Evolutionary conservation across 1,140 invertebrate species (phyloP).

Genomic region (Apis laboriosa): DNA sequence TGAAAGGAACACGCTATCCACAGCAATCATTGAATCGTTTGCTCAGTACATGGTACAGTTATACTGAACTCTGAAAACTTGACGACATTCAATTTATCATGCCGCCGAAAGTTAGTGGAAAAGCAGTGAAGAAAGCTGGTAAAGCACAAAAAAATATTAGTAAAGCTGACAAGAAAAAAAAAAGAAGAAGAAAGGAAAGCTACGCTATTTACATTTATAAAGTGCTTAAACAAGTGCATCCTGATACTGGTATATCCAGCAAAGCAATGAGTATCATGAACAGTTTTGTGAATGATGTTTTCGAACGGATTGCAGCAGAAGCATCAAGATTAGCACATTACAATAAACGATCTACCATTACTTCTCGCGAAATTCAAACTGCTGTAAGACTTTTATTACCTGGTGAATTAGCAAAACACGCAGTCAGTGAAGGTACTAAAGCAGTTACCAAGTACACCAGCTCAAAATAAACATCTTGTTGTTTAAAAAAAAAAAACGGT

Average conservation of each 20-base stretch:
- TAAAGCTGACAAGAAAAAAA: slow-evolving; percentile 81
- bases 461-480: slow-evolving; percentile 76
- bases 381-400: slow-evolving; percentile 82
- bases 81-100: slow-evolving; percentile 51
- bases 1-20: neutral
- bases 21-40: slow-evolving; percentile 8
- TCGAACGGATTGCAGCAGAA: slow-evolving; percentile 86
- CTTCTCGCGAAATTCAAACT: slow-evolving; percentile 57
- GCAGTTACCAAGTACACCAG: slow-evolving; percentile 83
- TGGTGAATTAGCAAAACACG: slow-evolving; percentile 83
- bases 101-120: slow-evolving; percentile 77
- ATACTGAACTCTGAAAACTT: too few species aligned
- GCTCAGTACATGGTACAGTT: neutral
- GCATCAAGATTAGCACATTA: slow-evolving; percentile 86
- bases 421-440: slow-evolving; percentile 83
- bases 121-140: slow-evolving; percentile 79
- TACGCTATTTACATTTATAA: slow-evolving; percentile 89
- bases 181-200: slow-evolving; percentile 83
- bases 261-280: slow-evolving; percentile 85
- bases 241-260: slow-evolving; percentile 85
- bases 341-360: slow-evolving; percentile 81
- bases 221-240: slow-evolving; percentile 87
- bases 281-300: slow-evolving; percentile 86
- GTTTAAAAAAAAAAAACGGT: slow-evolving; percentile 48
- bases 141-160: slow-evolving; percentile 82